phyloP scores from a whole-genome alignment of 2,113 vertebrate genomes.

The Nipponia nippon region DNA sequence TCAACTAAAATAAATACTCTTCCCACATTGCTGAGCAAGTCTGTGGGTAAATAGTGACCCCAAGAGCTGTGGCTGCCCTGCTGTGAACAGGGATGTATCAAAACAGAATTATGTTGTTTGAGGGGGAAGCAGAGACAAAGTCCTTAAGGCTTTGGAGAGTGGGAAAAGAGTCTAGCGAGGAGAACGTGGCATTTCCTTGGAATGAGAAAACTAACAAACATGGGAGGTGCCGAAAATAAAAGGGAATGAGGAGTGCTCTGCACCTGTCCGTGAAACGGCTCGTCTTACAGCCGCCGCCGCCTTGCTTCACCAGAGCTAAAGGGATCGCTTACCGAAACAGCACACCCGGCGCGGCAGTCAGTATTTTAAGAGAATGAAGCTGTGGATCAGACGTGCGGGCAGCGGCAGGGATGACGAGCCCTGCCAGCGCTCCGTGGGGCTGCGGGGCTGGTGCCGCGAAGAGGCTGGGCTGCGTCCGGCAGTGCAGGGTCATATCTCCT shows the following conservation, averaged over 20 bases:
- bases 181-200: background rate
- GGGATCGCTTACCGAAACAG: background rate
- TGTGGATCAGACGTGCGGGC: accelerated
- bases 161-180: background rate
- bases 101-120: background rate
- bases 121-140: background rate
- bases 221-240: background rate
- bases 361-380: background rate
- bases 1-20: background rate
- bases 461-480: accelerated
- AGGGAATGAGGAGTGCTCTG: background rate
- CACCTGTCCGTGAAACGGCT: background rate
- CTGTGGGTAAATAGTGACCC: background rate
- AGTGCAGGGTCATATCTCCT: accelerated
- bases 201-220: background rate
- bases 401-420: accelerated
- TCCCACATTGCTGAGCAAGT: background rate
- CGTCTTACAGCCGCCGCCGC: background rate
- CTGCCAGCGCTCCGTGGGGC: background rate
- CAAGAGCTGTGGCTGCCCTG: background rate
- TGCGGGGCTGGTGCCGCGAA: background rate
- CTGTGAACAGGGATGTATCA: background rate
- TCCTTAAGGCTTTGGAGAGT: background rate
- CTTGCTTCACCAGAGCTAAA: accelerated
- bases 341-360: accelerated